These are phyloP conservation scores for Ornithorhynchus anatinus DNA, from an alignment of 2,113 vertebrate genomes.

Conservation along the genomic window DNA sequence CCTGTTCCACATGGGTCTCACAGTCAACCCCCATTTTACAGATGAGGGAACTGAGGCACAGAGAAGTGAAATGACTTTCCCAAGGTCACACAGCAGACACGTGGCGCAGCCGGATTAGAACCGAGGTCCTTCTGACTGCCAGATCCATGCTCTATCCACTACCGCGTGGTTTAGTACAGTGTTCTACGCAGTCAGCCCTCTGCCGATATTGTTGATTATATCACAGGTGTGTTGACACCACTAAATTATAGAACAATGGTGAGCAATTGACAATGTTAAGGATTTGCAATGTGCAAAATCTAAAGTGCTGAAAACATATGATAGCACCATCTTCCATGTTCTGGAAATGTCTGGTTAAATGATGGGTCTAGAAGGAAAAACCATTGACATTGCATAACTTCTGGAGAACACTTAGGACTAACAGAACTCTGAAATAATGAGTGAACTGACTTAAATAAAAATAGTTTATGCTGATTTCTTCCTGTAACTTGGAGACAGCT, in stretches of 20 bases:
- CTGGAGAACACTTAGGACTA: too few species aligned
- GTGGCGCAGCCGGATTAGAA: too few species aligned
- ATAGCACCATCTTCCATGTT: rapidly evolving
- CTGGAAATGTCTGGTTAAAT: rapidly evolving
- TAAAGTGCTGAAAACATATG: rapidly evolving
- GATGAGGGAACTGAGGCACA: too few species aligned
- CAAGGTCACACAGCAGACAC: too few species aligned
- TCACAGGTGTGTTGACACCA: neutral
- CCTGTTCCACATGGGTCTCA: too few species aligned
- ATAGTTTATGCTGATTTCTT: rapidly evolving
- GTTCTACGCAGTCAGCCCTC: too few species aligned
- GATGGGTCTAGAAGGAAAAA: rapidly evolving
- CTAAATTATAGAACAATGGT: rapidly evolving
- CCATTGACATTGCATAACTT: rapidly evolving
- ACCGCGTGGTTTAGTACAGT: too few species aligned
- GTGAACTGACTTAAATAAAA: rapidly evolving
- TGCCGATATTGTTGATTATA: too few species aligned
- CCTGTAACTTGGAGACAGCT: rapidly evolving
- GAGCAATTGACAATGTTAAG: rapidly evolving
- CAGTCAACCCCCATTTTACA: too few species aligned
- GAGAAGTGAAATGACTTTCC: too few species aligned
- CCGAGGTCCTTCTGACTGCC: too few species aligned
- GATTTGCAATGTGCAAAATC: neutral
- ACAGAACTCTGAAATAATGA: neutral
- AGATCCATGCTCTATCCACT: too few species aligned